A percentile compares a stretch with the other conserved stretches of the same genome.
Conservation (phyloP, 2,888 invertebrate genomes). For the Laspeyria flexula region DNA sequence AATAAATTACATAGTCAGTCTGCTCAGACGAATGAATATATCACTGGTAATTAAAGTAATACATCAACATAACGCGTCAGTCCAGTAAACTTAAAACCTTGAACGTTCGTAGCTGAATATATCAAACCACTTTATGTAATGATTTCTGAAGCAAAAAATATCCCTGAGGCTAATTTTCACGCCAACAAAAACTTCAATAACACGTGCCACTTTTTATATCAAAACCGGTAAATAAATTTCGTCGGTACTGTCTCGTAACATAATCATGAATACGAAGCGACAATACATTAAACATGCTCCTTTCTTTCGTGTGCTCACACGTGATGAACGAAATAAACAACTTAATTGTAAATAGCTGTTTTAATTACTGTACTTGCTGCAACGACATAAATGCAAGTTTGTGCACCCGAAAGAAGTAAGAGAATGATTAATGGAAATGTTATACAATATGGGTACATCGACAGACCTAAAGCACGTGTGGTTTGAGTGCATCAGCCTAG, state of each 20-base stretch:
- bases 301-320: slow-evolving; percentile 33
- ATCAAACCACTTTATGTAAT: background rate
- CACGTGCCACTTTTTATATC: slow-evolving; percentile 41
- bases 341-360: background rate
- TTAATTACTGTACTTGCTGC: no score
- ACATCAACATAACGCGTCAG: background rate
- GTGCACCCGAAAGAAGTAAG: background rate
- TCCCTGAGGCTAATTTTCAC: slow-evolving; percentile 3
- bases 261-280: slow-evolving; percentile 36
- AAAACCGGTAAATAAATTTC: slow-evolving; percentile 38
- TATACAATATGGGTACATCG: slow-evolving; percentile 2
- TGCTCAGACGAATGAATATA: background rate
- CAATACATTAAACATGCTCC: slow-evolving; percentile 28
- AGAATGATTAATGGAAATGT: slow-evolving; percentile 20
- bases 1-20: no score
- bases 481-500: slow-evolving; percentile 11
- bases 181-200: slow-evolving; percentile 22
- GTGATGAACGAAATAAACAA: slow-evolving; percentile 22
- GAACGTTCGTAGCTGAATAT: background rate
- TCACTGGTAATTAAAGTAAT: background rate
- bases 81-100: background rate
- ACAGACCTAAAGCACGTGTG: background rate
- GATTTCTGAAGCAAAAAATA: slow-evolving; percentile 17
- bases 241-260: slow-evolving; percentile 19
- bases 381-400: background rate